Evolutionary conservation across 2,888 invertebrate genomes (phyloP).

Genomic region (Oscheius sp.): DNA sequence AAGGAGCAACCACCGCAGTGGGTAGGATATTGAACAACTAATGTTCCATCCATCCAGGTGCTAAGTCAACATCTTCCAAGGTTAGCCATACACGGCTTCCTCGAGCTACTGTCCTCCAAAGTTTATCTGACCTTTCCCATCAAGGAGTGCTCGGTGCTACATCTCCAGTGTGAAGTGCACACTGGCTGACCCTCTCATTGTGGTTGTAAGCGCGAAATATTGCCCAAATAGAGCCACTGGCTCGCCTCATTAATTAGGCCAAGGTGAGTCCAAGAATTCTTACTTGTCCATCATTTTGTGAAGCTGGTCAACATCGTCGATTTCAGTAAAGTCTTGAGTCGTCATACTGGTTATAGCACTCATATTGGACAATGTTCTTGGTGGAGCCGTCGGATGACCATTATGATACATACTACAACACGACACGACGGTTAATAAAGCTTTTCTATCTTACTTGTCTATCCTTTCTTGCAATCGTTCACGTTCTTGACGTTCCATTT

Average conservation of each 20-base stretch:
- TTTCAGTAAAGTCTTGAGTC: constrained; percentile 50
- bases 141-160: constrained; percentile 2
- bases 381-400: constrained; percentile 39
- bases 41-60: not conserved
- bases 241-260: constrained; percentile 21
- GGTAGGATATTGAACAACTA: not conserved
- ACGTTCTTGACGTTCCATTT: constrained; percentile 24
- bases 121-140: constrained; percentile 18
- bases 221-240: constrained; percentile 28
- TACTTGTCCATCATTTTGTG: constrained; percentile 55
- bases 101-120: not conserved
- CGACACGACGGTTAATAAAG: not conserved
- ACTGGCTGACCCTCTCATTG: constrained; percentile 26
- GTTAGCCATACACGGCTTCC: too few relatives aligned
- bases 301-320: constrained; percentile 49
- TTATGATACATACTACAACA: constrained; percentile 26
- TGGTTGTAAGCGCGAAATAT: constrained; percentile 30
- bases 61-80: too few relatives aligned
- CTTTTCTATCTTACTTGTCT: constrained; percentile 15
- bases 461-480: constrained; percentile 34
- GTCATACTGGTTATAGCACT: constrained; percentile 53
- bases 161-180: constrained; percentile 25
- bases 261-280: not conserved
- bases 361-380: constrained; percentile 53
- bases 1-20: too few relatives aligned